A percentile compares a stretch with the other conserved stretches of the same genome.
Conservation (phyloP, 2,888 invertebrate genomes). For the Drosophila maculinotata region DNA sequence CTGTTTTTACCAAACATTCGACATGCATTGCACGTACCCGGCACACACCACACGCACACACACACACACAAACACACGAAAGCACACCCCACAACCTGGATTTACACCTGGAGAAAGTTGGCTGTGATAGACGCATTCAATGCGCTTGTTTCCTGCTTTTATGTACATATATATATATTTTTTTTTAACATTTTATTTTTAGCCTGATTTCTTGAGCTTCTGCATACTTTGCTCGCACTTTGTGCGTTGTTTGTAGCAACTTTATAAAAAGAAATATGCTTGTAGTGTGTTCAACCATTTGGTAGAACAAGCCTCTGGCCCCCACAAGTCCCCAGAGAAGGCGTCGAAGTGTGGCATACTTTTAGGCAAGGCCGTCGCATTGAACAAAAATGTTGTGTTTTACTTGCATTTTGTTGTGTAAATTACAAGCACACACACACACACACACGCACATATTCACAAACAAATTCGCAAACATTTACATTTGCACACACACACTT, state of each 20-base stretch:
- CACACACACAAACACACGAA: slow-evolving; percentile 23
- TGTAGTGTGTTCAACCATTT: slow-evolving; percentile 7
- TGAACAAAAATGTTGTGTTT: slow-evolving; percentile 54
- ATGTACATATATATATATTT: slow-evolving; percentile 3
- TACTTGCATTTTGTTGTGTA: slow-evolving; percentile 58
- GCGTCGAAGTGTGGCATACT: slow-evolving; percentile 55
- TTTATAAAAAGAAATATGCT: slow-evolving; percentile 28
- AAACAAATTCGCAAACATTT: slow-evolving; percentile 10
- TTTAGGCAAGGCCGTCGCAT: slow-evolving; percentile 41
- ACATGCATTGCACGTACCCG: slow-evolving; percentile 73
- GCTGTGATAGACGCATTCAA: slow-evolving; percentile 44
- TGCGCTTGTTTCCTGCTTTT: slow-evolving; percentile 37
- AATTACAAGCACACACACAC: slow-evolving; percentile 42
- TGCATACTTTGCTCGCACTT: slow-evolving; percentile 28
- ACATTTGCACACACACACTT: slow-evolving; percentile 21
- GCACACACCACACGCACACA: slow-evolving; percentile 28
- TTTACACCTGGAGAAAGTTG: slow-evolving; percentile 49
- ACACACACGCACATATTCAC: slow-evolving; percentile 1
- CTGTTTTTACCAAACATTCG: slow-evolving; percentile 71
- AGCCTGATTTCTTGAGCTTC: slow-evolving; percentile 53
- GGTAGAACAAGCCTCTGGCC: slow-evolving; percentile 3
- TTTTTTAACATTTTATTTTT: slow-evolving; percentile 32
- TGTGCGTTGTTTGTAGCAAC: slow-evolving; percentile 43
- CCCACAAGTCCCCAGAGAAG: slow-evolving; percentile 31
- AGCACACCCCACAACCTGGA: background rate